These are phyloP conservation scores for Zeugodacus cucurbitae DNA, from an alignment of 1,140 invertebrate species.

Conservation along the genomic window DNA sequence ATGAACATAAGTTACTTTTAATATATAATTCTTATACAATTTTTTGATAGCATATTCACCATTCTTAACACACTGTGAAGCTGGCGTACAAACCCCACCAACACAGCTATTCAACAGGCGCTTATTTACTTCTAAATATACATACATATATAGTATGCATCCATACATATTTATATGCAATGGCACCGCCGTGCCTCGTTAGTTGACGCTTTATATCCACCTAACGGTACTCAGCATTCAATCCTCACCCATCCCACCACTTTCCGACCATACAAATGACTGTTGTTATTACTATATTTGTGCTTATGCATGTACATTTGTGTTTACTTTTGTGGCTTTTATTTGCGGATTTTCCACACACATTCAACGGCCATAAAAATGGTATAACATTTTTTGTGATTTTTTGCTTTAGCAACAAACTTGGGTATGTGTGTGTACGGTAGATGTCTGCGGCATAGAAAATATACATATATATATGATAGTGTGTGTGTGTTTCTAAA, in stretches of 20 bases:
- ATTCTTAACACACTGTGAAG: not conserved
- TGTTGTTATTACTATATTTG: not conserved
- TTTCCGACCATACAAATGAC: not conserved
- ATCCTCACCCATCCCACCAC: not conserved
- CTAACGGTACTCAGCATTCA: not conserved
- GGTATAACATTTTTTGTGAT: constrained; percentile 3
- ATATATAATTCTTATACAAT: too few species aligned
- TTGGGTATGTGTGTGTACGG: not conserved
- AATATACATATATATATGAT: too few species aligned
- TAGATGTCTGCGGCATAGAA: too few species aligned
- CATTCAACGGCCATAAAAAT: not conserved
- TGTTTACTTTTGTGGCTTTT: constrained; percentile 17
- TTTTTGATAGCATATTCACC: too few species aligned
- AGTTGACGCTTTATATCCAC: not conserved
- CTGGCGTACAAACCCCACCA: not conserved
- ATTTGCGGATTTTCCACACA: constrained; percentile 6
- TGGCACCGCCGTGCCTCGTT: not conserved
- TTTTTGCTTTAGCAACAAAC: not conserved
- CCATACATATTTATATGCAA: not conserved
- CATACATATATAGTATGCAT: too few species aligned
- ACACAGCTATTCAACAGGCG: not conserved
- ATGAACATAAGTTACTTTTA: too few species aligned
- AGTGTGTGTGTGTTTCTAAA: not conserved
- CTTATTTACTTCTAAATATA: not conserved
- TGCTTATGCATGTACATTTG: not conserved